Percentiles rank a stretch among this genome's conserved stretches.
These are phyloP conservation scores for Cephus spinipes DNA, from an alignment of 2,888 invertebrate genomes.

Conservation along the genomic window DNA sequence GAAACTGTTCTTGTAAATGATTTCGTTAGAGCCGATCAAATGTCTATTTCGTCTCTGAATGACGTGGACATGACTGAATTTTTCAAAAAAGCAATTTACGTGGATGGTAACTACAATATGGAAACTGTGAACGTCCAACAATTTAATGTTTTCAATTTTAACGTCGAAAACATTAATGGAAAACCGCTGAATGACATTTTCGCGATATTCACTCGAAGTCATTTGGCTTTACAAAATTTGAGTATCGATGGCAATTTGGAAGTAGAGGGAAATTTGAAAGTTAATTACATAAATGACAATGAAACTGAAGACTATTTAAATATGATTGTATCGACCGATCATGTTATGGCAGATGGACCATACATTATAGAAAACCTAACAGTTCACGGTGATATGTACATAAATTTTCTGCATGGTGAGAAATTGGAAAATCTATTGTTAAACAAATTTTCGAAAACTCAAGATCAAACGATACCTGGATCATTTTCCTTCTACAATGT, in stretches of 20 bases:
- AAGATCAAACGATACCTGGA: constrained; percentile 37
- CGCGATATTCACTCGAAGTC: constrained; percentile 10
- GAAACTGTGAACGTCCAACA: constrained; percentile 12
- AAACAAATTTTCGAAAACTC: constrained; percentile 39
- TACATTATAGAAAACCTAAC: constrained; percentile 35
- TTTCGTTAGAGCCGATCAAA: constrained; percentile 30
- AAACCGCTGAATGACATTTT: constrained; percentile 26
- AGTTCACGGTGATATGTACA: constrained; percentile 36
- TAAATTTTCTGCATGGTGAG: constrained; percentile 35
- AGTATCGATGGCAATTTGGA: constrained; percentile 45
- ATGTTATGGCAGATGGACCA: constrained; percentile 21
- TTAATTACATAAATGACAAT: constrained; percentile 35
- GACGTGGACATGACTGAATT: constrained; percentile 5
- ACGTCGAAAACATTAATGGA: constrained; percentile 26
- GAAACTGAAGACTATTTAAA: constrained; percentile 35
- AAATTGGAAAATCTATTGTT: constrained; percentile 34
- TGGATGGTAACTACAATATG: constrained; percentile 24
- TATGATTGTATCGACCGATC: constrained; percentile 17
- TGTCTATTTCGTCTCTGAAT: constrained; percentile 17
- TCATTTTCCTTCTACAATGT: constrained; percentile 35
- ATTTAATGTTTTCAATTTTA: constrained; percentile 22
- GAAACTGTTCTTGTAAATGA: constrained; percentile 29
- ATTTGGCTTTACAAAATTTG: constrained; percentile 23
- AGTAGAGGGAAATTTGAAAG: constrained; percentile 33
- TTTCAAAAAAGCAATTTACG: constrained; percentile 22